Evolutionary conservation across 2,113 vertebrate genomes (phyloP).

Genomic region (Probosciger aterrimus): DNA sequence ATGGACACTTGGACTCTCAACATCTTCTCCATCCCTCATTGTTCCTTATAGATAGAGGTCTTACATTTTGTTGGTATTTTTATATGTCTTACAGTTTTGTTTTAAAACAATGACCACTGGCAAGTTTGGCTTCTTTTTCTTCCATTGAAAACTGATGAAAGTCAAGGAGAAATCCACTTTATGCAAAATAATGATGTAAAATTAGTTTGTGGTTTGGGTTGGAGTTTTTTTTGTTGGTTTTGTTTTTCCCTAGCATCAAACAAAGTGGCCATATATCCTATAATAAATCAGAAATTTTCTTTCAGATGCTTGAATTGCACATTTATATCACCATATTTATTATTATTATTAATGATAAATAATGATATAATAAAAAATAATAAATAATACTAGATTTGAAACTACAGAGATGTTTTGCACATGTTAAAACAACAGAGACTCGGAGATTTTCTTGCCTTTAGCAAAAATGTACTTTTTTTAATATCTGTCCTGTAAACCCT

Average conservation of each 20-base stretch:
- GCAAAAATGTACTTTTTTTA: not conserved
- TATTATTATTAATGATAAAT: no score
- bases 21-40: not conserved
- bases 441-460: not conserved
- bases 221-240: not conserved
- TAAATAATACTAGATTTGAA: not conserved
- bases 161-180: not conserved
- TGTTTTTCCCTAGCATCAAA: not conserved
- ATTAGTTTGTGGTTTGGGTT: not conserved
- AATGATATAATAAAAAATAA: not conserved
- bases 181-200: not conserved
- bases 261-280: fast-evolving
- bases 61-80: not conserved
- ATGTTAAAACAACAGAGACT: not conserved
- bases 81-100: not conserved
- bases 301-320: not conserved
- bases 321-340: not conserved
- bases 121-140: not conserved
- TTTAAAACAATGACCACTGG: not conserved
- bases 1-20: not conserved
- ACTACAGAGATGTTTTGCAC: not conserved
- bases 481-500: not conserved
- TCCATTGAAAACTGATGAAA: not conserved
- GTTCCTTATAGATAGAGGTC: not conserved
- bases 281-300: not conserved